Percentiles rank a stretch among this genome's conserved stretches.
phyloP scores from a whole-genome alignment of 2,113 vertebrate genomes.

The Alosa alosa region DNA sequence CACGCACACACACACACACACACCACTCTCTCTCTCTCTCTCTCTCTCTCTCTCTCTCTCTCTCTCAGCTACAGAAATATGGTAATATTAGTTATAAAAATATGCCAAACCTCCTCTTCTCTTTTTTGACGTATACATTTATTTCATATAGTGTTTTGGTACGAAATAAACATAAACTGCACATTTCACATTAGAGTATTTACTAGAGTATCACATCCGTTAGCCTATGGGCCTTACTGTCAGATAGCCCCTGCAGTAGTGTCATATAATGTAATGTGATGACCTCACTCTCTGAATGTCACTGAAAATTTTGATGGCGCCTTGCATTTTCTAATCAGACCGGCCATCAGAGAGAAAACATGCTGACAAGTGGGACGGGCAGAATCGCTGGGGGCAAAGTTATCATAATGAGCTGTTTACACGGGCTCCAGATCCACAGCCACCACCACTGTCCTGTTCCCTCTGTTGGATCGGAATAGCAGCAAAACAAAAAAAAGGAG shows the following conservation, averaged over 20 bases:
- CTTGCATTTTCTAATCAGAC: conserved; percentile 19
- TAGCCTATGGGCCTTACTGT: neutral
- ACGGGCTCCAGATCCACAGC: neutral
- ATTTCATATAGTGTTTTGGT: neutral
- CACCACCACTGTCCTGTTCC: neutral
- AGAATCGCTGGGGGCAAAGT: conserved; percentile 11
- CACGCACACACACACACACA: neutral
- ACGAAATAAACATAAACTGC: neutral
- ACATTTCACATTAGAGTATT: neutral
- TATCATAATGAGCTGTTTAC: conserved; percentile 19
- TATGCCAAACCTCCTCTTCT: neutral
- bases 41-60: too few relatives aligned
- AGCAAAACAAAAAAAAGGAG: neutral
- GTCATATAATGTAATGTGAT: neutral
- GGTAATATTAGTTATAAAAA: neutral
- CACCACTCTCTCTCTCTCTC: too few relatives aligned
- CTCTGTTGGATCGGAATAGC: neutral
- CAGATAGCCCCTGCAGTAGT: neutral
- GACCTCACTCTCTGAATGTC: conserved; percentile 18
- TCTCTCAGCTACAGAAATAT: too few relatives aligned
- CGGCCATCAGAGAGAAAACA: conserved; percentile 14
- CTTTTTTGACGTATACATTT: neutral
- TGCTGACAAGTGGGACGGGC: conserved; percentile 17
- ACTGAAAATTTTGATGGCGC: neutral
- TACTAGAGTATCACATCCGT: neutral